A percentile compares a stretch with the other conserved stretches of the same genome.
Conservation (phyloP, 2,113 vertebrate genomes). For the Cairina moschata region DNA sequence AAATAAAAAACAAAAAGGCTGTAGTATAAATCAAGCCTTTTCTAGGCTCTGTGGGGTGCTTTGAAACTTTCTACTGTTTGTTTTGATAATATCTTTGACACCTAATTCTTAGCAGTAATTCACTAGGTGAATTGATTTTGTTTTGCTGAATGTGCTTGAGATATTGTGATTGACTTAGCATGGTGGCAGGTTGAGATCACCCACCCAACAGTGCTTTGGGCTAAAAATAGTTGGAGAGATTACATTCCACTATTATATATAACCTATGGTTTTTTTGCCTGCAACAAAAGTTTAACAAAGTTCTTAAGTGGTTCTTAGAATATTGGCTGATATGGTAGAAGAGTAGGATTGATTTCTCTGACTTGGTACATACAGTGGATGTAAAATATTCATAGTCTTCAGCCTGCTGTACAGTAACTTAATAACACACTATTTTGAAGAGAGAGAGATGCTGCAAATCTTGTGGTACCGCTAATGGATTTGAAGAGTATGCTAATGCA, state of each 20-base stretch:
- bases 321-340: slow-evolving; percentile 28
- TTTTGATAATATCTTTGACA: not conserved
- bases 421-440: slow-evolving; percentile 79
- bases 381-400: slow-evolving; percentile 79
- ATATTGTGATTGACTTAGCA: not conserved
- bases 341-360: slow-evolving; percentile 40
- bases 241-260: not conserved
- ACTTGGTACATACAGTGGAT: slow-evolving; percentile 42
- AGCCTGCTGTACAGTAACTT: slow-evolving; percentile 69
- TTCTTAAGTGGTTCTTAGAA: not conserved
- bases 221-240: not conserved
- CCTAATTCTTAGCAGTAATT: not conserved
- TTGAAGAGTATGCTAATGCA: slow-evolving; percentile 84
- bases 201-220: not conserved
- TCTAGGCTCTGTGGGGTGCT: not conserved
- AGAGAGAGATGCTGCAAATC: slow-evolving; percentile 72
- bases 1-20: not conserved
- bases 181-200: not conserved
- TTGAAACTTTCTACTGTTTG: not conserved
- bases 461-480: slow-evolving; percentile 84
- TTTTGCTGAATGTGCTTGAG: not conserved
- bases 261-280: not conserved
- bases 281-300: not conserved
- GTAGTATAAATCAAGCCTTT: not conserved
- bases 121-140: not conserved